Base-by-base conservation (phyloP, 2,113 vertebrate genomes). In the Petrocephalus microphthalmus region DNA sequence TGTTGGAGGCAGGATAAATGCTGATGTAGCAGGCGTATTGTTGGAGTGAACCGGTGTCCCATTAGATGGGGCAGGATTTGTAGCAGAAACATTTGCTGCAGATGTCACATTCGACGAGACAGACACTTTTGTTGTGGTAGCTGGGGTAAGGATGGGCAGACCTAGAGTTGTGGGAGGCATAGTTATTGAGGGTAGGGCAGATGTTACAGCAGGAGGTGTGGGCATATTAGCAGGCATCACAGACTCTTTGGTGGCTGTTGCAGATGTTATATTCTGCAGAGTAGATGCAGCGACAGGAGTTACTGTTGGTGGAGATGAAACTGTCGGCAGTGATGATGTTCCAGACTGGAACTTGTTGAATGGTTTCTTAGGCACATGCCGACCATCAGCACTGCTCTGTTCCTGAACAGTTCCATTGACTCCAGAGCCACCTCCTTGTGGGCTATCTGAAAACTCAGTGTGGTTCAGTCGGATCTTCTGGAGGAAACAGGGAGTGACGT, bases 401-500 rank as follows among this genome's bases (percentile, higher is more conserved):
- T 90, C 89, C 0, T 84, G 0, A 82, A 84, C 86, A 84, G 81
- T 88, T 89, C 89, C 52, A 3, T 49, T 88, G 83, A 91, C 90
- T 67, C 92, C 89, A 13, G 52, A 11, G 52, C 87, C 78, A 87
- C 90, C 33, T 88, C 89, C 86, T 45, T n/a, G 33, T 37, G 54
- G 84, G 22, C 37, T 89, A 0, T 87, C 87, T 0, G 85, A 90
- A 0, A 93, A 89, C 17, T 92, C 96, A 74, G 97, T 91, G 0
- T 97, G 96, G 88, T 96, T 96, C 89, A 97, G 93, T 85, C 97
- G 94, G 49, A 97, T 97, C 94, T 94, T 96, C 94, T 98, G 96
- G 90, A 97, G 93, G 85, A 97, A 93, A 0, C 97, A 96, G 0
- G 96, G 95, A 0, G 97, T 97, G 84, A 97, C 91, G 25, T 95